Base-by-base conservation (phyloP, 2,888 invertebrate genomes). In the Choreutis nemorana region DNA sequence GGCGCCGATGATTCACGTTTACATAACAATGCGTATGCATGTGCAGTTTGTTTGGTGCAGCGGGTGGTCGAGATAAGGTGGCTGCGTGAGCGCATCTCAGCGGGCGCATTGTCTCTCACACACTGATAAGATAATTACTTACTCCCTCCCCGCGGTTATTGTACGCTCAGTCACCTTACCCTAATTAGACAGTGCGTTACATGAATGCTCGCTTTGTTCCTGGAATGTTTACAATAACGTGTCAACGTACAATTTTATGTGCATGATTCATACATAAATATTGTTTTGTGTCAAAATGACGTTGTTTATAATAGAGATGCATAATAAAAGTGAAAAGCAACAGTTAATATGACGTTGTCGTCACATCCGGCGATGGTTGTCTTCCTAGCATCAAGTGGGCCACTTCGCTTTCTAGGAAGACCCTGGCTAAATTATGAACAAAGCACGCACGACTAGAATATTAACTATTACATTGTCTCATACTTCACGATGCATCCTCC, bases 341-440 rank as follows among this genome's bases (percentile, higher is more conserved):
- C 56, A 49, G 62, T 64, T 61, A 55, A 43, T 56, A 55, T 61
- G 57, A 52, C 41, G 48, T 33, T 41, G 45, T 39, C 39, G 49
- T 50, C 50, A 55, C 49, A 54, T 71, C 68, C 70, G 63, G 55
- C 26, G 28, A 34, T 36, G 45, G 36, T 38, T 34, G 43, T 26
- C 45, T 56, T 48, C 57, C 55, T 51, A 45, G 48, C 50, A 46
- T 50, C 58, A 54, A 60, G 55, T 68, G 60, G 62, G 61, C 53
- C 67, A 62, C 56, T 56, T 57, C 55, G 58, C 63, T 71, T 73
- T 70, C 75, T 66, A 70, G 62, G 72, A 73, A 73, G 56, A 59
- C 50, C 44, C 50, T 53, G 51, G 60, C 60, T 47, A 65, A 60
- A 64, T 61, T 61, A 58, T 57, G 54, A 55, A 55, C 59, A 56